Evolutionary conservation across 2,113 vertebrate genomes (phyloP), one percentile per base, ranked within the genome.

Genomic region (Pycnonotus jocosus): DNA sequence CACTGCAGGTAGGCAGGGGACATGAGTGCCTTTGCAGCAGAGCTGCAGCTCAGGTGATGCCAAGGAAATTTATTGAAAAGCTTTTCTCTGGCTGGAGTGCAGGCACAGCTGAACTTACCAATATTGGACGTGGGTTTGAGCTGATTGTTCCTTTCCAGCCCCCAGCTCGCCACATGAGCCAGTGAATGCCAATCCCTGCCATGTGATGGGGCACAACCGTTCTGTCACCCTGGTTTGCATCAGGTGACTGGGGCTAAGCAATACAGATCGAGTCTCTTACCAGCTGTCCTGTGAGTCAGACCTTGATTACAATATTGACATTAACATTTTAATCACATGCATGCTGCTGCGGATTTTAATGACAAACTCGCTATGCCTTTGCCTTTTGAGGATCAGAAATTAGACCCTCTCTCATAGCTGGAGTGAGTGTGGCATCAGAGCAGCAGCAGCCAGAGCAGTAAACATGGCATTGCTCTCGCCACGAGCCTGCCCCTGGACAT

Each of bases 261-360:
- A 71, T 76, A 90, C 93, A 72, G 88, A 96, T 94, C 93, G 54
- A 81, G 93, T 96, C 92, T 94, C 93, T 68, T 44, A 79, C 71
- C 95, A 96, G 93, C 93, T 96, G 95, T 96, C 82, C 88, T 91
- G 51, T 81, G 96, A 95, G 94, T 96, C 96, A 97, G 94, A 33
- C 95, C 89, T 93, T 57, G 95, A 95, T 96, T 97, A 94, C 93
- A 93, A 96, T 93, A 97, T 94, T 90, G 95, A 94, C 93, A 96
- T 93, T 94, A 95, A 96, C 93, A 90, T 96, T 95, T 97, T 95
- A 96, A 97, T 96, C 76, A 61, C 79, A 82, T 38, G 69, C 84
- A 1, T 10, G 42, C 79, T 82, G 85, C 87, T 90, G 93, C 71
- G 47, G 87, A 78, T 95, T 95, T 91, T 90, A 93, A 90, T 90